phyloP scores from a whole-genome alignment of 1,140 invertebrate genomes.

The Drosophila setifemur region DNA sequence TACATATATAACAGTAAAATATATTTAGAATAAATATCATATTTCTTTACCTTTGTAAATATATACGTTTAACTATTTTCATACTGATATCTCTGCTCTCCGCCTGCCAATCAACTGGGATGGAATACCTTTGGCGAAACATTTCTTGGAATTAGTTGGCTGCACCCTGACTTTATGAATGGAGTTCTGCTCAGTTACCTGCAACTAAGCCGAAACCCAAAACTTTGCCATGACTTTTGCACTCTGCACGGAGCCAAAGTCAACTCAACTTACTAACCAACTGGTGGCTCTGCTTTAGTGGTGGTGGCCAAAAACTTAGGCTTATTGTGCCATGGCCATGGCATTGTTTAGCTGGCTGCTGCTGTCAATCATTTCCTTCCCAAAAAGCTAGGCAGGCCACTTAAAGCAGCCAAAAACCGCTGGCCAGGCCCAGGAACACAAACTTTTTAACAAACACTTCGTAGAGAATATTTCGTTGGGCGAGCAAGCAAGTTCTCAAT shows the following conservation, averaged over 20 bases:
- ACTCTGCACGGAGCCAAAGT: constrained; percentile 22
- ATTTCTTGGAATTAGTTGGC: constrained; percentile 29
- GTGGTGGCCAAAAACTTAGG: constrained; percentile 19
- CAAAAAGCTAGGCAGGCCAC: constrained; percentile 25
- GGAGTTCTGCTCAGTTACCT: constrained; percentile 20
- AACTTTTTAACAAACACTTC: constrained; percentile 50
- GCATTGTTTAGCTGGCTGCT: background rate
- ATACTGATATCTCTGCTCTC: background rate
- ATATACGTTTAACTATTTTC: background rate
- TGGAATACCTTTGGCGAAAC: constrained; percentile 7
- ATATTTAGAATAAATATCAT: no score
- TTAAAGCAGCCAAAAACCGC: constrained; percentile 34
- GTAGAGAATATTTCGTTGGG: constrained; percentile 27
- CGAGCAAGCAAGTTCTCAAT: constrained; percentile 26
- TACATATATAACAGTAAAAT: no score
- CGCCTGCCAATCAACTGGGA: constrained; percentile 16
- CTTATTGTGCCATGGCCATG: background rate
- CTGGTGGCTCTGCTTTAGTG: no score
- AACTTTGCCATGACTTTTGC: constrained; percentile 35
- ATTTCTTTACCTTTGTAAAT: no score
- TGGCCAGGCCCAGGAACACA: background rate
- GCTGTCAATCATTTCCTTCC: constrained; percentile 42
- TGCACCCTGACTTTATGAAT: constrained; percentile 22
- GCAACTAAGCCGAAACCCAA: constrained; percentile 22
- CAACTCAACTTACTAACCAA: constrained; percentile 20